Percentiles rank a stretch among this genome's conserved stretches.
Evolutionary conservation across 2,113 vertebrate genomes (phyloP).

Genomic region (Excalfactoria chinensis): DNA sequence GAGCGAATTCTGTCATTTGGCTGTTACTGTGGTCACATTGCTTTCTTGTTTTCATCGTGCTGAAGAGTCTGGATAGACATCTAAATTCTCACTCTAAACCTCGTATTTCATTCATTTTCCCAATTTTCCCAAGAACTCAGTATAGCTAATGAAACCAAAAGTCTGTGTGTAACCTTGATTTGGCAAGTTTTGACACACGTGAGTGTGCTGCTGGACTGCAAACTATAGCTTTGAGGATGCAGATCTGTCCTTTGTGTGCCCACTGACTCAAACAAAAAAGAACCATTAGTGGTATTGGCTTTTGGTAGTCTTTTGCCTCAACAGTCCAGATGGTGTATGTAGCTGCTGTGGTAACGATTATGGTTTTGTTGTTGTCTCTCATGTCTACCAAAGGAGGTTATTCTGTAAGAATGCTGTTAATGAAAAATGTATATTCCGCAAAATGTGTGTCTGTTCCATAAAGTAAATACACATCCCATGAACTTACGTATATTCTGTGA

Average conservation of each 20-base stretch:
- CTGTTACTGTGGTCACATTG: neutral
- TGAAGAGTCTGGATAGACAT: neutral
- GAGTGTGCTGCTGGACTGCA: neutral
- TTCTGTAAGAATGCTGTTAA: neutral
- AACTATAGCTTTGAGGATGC: neutral
- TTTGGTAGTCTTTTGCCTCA: neutral
- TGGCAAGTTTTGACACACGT: neutral
- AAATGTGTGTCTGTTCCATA: neutral
- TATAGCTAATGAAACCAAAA: neutral
- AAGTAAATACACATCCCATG: neutral
- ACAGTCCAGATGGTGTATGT: neutral
- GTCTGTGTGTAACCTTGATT: neutral
- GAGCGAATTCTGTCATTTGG: neutral
- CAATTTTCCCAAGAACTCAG: neutral
- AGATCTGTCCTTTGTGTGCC: accelerated
- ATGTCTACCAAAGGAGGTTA: neutral
- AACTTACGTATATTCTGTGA: neutral
- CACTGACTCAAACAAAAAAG: neutral
- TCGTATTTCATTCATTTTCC: neutral
- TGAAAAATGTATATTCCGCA: neutral
- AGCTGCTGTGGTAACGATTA: neutral
- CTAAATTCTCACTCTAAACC: neutral
- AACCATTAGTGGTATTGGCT: neutral
- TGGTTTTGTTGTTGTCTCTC: neutral
- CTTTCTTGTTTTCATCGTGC: neutral